A percentile compares a stretch with the other conserved stretches of the same genome.
These are phyloP conservation scores for Smutsia temminckii DNA, from an alignment of 2,797 vertebrate species.

Conservation along the genomic window DNA sequence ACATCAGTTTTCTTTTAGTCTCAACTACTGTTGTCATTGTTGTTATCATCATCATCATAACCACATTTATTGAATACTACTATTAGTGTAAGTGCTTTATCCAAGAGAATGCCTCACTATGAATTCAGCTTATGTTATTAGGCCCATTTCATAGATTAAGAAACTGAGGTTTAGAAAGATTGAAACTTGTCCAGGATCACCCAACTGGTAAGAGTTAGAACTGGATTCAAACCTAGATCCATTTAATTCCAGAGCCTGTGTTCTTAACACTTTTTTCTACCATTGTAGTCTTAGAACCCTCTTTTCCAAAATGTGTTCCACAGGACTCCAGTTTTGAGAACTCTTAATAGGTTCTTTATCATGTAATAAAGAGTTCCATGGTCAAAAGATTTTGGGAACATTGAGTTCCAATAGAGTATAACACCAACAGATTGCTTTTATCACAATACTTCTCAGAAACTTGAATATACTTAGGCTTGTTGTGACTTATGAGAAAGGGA, in stretches of 20 bases:
- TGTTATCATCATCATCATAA: neutral
- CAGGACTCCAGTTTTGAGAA: neutral
- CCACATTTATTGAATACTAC: neutral
- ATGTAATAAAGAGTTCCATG: neutral
- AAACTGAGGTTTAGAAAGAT: slow-evolving; percentile 14
- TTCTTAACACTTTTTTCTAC: neutral
- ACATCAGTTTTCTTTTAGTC: slow-evolving; percentile 18
- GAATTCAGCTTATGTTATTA: slow-evolving; percentile 16
- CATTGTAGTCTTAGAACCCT: slow-evolving; percentile 1
- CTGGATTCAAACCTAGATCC: neutral
- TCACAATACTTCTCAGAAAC: neutral
- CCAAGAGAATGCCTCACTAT: neutral
- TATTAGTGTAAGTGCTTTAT: slow-evolving; percentile 1
- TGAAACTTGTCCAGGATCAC: neutral
- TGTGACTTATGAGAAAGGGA: neutral
- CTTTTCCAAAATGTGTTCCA: slow-evolving; percentile 30
- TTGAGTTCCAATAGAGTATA: slow-evolving; percentile 9
- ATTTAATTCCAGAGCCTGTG: neutral
- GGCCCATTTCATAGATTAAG: slow-evolving; percentile 14
- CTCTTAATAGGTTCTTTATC: slow-evolving; percentile 22
- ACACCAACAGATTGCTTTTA: slow-evolving; percentile 22
- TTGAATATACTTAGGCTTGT: slow-evolving; percentile 20
- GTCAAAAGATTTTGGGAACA: slow-evolving; percentile 2
- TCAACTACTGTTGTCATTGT: neutral
- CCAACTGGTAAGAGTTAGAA: neutral